Evolutionary conservation across 2,113 vertebrate genomes (phyloP).

Genomic region (Megalops atlanticus): DNA sequence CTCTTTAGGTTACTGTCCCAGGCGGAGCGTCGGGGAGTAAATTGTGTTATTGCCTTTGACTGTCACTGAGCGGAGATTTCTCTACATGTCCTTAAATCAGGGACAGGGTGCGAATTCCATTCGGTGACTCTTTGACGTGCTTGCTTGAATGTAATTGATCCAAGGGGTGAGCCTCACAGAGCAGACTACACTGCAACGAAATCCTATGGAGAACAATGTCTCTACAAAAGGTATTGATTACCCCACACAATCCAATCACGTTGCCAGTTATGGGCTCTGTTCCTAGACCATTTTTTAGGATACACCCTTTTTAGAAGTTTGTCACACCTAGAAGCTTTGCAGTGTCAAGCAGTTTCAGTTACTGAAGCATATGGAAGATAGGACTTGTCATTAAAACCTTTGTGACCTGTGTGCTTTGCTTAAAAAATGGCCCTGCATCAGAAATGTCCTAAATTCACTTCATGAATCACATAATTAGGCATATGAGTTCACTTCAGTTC

Average conservation of each 20-base stretch:
- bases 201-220: not conserved
- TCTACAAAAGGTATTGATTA: too few relatives aligned
- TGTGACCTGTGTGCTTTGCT: not conserved
- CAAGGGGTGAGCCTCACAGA: not conserved
- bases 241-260: too few relatives aligned
- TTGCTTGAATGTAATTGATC: not conserved
- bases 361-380: slow-evolving; percentile 9
- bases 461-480: not conserved
- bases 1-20: slow-evolving; percentile 37
- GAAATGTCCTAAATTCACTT: not conserved
- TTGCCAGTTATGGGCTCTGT: too few relatives aligned
- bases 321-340: too few relatives aligned
- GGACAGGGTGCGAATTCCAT: not conserved
- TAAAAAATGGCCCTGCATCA: not conserved
- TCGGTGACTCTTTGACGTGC: not conserved
- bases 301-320: too few relatives aligned
- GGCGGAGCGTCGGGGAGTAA: not conserved
- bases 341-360: too few relatives aligned
- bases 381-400: not conserved
- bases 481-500: not conserved
- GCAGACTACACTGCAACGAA: not conserved
- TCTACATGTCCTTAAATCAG: slow-evolving; percentile 18
- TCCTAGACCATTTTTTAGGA: too few relatives aligned
- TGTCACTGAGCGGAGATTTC: slow-evolving; percentile 14
- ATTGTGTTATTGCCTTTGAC: not conserved